Percentiles rank a stretch among this genome's conserved stretches.
Evolutionary conservation across 2,888 invertebrate genomes (phyloP).

Genomic region (Patella caerulea): DNA sequence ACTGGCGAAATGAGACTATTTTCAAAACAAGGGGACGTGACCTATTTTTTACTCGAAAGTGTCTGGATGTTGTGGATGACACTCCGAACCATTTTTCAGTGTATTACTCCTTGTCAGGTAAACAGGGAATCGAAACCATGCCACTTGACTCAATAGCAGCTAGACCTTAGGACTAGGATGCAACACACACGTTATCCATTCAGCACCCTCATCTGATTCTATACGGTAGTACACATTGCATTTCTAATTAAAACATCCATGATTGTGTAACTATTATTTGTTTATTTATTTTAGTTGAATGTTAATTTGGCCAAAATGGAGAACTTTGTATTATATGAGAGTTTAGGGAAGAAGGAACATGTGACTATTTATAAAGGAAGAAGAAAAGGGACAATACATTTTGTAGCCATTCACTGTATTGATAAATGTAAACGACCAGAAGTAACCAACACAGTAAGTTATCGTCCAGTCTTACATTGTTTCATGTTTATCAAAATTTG

Average conservation of each 20-base stretch:
- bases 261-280: neutral
- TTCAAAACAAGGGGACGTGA: too few species aligned
- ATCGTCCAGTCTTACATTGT: too few species aligned
- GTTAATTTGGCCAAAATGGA: slow-evolving; percentile 59
- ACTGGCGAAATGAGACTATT: too few species aligned
- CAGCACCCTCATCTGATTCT: neutral
- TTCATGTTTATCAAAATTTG: too few species aligned
- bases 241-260: neutral
- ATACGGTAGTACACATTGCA: neutral
- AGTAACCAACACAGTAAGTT: slow-evolving; percentile 70
- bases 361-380: slow-evolving; percentile 72
- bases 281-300: neutral
- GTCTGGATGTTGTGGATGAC: too few species aligned
- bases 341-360: slow-evolving; percentile 67
- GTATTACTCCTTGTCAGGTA: too few species aligned
- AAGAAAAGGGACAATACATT: slow-evolving; percentile 71
- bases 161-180: neutral
- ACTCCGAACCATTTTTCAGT: too few species aligned
- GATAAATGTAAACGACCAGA: slow-evolving; percentile 70
- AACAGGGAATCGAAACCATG: too few species aligned
- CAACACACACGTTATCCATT: neutral
- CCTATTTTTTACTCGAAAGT: too few species aligned
- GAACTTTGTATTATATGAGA: slow-evolving; percentile 72
- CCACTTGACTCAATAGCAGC: neutral
- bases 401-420: slow-evolving; percentile 72